These are phyloP conservation scores for Galago senegalensis DNA, from an alignment of 2,797 vertebrate genomes.

Conservation along the genomic window DNA sequence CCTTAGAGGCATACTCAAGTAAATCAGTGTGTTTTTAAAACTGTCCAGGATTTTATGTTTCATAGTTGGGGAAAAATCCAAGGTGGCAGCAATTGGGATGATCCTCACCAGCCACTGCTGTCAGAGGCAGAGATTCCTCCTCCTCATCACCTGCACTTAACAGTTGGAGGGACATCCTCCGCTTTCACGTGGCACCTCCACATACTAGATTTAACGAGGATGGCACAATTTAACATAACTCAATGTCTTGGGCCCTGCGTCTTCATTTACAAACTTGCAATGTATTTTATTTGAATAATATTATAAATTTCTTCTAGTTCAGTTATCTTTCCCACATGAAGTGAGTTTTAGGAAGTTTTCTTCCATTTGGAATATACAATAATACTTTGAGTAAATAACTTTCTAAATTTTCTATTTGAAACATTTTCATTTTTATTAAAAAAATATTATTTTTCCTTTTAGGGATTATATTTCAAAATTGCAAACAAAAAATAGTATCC, in stretches of 20 bases:
- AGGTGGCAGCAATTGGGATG: not conserved
- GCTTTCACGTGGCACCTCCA: not conserved
- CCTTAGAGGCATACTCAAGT: not conserved
- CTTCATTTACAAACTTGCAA: not conserved
- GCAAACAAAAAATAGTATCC: not conserved
- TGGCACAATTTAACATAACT: not conserved
- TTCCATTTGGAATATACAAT: not conserved
- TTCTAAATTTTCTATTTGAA: conserved; percentile 1
- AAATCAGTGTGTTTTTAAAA: not conserved
- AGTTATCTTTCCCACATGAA: not conserved
- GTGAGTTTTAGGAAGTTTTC: not conserved
- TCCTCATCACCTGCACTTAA: not conserved
- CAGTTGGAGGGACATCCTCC: not conserved
- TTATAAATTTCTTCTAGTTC: not conserved
- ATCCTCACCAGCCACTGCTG: not conserved
- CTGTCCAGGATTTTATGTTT: not conserved
- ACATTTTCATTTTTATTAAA: not conserved
- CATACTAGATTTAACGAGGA: not conserved
- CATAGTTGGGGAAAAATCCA: not conserved
- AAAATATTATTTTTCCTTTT: not conserved
- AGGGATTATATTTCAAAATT: not conserved
- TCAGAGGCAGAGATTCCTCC: not conserved
- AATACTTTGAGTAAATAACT: conserved; percentile 17
- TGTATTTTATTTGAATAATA: not conserved
- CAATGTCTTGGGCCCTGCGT: not conserved